These are phyloP conservation scores for Geophilus truncorum DNA, from an alignment of 2,888 invertebrate species.

Conservation along the genomic window DNA sequence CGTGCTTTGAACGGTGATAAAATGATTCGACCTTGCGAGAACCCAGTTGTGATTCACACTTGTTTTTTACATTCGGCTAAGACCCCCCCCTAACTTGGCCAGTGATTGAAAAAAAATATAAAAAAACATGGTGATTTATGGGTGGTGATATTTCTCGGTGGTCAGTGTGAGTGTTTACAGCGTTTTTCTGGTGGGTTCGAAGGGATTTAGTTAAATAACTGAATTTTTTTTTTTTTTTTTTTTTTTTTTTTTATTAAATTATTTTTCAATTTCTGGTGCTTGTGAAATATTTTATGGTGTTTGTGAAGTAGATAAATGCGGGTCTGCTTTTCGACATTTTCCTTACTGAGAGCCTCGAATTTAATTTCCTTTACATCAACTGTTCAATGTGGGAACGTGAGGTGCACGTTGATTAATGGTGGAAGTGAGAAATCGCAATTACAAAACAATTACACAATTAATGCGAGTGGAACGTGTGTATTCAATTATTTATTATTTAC, in stretches of 20 bases:
- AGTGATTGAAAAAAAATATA: not conserved
- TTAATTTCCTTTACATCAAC: not conserved
- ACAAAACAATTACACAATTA: not conserved
- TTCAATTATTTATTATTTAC: no score
- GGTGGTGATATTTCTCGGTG: not conserved
- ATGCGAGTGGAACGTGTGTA: no score
- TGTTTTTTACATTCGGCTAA: not conserved
- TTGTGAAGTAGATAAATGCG: no score
- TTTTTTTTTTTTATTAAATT: no score
- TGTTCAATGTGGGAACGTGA: not conserved
- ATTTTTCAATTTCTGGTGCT: no score
- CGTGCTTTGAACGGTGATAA: not conserved
- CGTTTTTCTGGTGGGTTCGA: no score
- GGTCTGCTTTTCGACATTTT: not conserved
- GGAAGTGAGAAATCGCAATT: not conserved
- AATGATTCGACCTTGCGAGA: not conserved
- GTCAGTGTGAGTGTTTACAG: not conserved
- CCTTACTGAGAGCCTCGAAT: not conserved
- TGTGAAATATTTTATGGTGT: no score
- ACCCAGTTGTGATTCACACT: not conserved
- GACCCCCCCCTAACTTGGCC: not conserved
- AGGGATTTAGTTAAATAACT: no score
- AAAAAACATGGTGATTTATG: not conserved
- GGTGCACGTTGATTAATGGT: not conserved
- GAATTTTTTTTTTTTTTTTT: no score